Evolutionary conservation across 2,797 vertebrate species (phyloP).

Genomic region (Phataginus tetradactyla): DNA sequence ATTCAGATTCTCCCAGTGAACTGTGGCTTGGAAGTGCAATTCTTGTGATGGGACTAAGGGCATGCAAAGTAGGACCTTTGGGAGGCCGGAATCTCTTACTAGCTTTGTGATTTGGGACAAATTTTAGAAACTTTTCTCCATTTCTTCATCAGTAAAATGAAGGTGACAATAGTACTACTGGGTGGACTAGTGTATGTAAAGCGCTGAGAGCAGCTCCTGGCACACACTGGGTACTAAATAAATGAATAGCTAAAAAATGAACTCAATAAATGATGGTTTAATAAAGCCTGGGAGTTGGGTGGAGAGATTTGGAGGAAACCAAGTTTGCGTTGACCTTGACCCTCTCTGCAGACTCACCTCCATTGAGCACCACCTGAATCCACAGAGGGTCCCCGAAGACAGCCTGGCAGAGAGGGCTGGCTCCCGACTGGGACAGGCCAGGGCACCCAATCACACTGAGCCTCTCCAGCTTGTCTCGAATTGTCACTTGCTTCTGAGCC

Average conservation of each 20-base stretch:
- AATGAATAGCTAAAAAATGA: not conserved
- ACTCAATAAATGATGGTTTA: not conserved
- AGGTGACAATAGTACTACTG: not conserved
- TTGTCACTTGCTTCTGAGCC: constrained; percentile 89
- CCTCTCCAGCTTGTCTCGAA: constrained; percentile 87
- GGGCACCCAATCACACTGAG: constrained; percentile 89
- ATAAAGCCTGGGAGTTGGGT: not conserved
- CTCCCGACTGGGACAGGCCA: constrained; percentile 85
- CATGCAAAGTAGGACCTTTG: not conserved
- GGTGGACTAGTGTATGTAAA: not conserved
- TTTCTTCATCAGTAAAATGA: not conserved
- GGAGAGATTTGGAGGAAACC: not conserved
- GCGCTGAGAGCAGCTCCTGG: not conserved
- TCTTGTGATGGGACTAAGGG: not conserved
- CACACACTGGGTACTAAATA: not conserved
- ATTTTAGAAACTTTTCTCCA: not conserved
- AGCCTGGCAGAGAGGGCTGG: constrained; percentile 85
- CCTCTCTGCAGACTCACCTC: constrained; percentile 86
- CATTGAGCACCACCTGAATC: constrained; percentile 89
- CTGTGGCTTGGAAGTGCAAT: not conserved
- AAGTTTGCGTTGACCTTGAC: not conserved
- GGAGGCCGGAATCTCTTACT: not conserved
- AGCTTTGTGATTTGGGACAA: not conserved
- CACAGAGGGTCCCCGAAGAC: constrained; percentile 86
- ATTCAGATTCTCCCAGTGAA: not conserved